phyloP scores from a whole-genome alignment of 35 echinoderm and acorn worm species.

The Acanthaster planci region DNA sequence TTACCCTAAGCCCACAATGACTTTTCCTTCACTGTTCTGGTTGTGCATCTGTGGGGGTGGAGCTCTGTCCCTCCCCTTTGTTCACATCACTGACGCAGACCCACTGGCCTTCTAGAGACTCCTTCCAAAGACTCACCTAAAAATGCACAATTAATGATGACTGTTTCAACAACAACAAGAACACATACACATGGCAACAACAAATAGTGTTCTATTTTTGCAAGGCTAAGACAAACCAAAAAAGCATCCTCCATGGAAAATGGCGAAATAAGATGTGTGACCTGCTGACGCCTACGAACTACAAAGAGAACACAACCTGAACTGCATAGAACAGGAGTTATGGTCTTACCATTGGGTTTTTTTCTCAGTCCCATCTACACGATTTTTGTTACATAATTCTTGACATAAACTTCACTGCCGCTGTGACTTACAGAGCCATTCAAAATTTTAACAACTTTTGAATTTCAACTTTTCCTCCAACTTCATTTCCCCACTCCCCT shows the following conservation, averaged over 20 bases:
- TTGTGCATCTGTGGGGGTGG: slow-evolving; percentile 64
- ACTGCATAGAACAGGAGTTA: too few species aligned
- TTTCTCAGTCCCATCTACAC: too few species aligned
- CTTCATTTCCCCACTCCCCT: too few species aligned
- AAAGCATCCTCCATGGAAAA: neutral
- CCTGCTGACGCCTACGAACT: too few species aligned
- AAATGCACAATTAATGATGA: neutral
- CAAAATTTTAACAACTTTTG: too few species aligned
- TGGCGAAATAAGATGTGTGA: neutral
- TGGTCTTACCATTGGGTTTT: too few species aligned
- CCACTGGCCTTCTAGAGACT: slow-evolving; percentile 97
- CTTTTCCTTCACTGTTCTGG: slow-evolving; percentile 77
- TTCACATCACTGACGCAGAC: slow-evolving; percentile 98
- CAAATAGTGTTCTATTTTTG: neutral
- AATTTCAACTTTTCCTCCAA: too few species aligned
- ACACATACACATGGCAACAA: neutral
- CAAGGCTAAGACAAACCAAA: neutral
- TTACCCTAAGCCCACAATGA: too few species aligned
- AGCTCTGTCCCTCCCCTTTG: slow-evolving; percentile 89
- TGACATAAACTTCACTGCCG: too few species aligned
- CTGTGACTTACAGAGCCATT: too few species aligned
- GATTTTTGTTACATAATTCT: too few species aligned
- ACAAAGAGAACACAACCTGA: too few species aligned
- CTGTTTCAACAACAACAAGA: neutral
- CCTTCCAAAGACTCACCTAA: slow-evolving; percentile 99